A percentile compares a stretch with the other conserved stretches of the same genome.
phyloP scores from a whole-genome alignment of 1,140 invertebrate genomes.

The Drosophila nigrodunni region DNA sequence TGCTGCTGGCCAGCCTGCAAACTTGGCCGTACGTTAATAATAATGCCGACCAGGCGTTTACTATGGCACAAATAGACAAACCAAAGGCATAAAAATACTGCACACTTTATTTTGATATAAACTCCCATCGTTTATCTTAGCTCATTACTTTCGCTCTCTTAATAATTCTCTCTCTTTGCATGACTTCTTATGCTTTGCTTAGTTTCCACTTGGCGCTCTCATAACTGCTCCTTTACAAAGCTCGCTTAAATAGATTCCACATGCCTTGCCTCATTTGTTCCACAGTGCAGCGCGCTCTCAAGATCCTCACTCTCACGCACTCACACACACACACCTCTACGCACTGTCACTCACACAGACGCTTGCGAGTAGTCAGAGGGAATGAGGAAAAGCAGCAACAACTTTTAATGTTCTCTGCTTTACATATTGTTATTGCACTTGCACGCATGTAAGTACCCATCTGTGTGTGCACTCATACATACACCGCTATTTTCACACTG shows the following conservation, averaged over 20 bases:
- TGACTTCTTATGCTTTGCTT: no score
- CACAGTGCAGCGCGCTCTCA: background rate
- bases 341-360: background rate
- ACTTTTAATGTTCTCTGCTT: conserved; percentile 40
- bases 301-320: conserved; percentile 7
- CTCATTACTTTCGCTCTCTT: no score
- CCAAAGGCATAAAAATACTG: background rate
- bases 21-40: conserved; percentile 19
- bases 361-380: background rate
- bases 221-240: no score
- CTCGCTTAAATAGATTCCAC: background rate
- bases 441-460: background rate
- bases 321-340: background rate
- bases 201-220: no score
- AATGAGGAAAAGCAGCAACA: conserved; percentile 21
- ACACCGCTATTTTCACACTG: conserved; percentile 7
- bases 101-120: no score
- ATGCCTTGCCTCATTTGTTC: background rate
- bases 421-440: background rate
- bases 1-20: background rate
- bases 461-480: background rate
- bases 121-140: no score
- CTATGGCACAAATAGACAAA: background rate
- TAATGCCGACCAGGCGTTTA: conserved; percentile 7
- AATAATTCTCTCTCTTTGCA: no score